These are phyloP conservation scores for Euclidia mi DNA, from an alignment of 2,888 invertebrate species.

Conservation along the genomic window DNA sequence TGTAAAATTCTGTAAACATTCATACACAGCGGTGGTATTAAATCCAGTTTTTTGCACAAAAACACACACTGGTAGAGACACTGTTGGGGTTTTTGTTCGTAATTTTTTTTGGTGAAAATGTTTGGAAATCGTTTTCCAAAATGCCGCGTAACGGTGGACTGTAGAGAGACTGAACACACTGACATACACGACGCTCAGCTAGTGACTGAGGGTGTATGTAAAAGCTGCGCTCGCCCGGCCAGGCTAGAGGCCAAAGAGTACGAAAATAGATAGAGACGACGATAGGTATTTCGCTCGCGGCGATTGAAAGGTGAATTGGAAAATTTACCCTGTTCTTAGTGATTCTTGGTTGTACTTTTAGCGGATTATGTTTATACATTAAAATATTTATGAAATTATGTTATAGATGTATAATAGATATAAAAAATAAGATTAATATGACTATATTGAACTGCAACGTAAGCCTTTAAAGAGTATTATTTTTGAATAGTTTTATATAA, in stretches of 20 bases:
- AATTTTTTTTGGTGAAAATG: constrained; percentile 46
- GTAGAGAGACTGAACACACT: constrained; percentile 37
- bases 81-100: constrained; percentile 37
- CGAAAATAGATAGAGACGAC: constrained; percentile 37
- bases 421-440: no score
- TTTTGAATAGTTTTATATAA: no score
- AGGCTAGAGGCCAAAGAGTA: constrained; percentile 79
- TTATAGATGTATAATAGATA: no score
- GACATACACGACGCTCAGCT: constrained; percentile 65
- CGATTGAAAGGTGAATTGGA: neutral
- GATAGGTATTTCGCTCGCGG: constrained; percentile 26
- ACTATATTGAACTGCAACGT: no score
- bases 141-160: constrained; percentile 60
- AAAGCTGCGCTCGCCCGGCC: constrained; percentile 83
- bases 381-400: no score
- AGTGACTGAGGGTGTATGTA: constrained; percentile 83
- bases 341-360: no score
- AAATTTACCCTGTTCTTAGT: neutral
- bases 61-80: constrained; percentile 44
- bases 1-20: constrained; percentile 43
- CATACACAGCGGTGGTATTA: constrained; percentile 26
- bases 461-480: no score
- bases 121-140: constrained; percentile 73
- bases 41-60: constrained; percentile 21
- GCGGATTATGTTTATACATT: no score